Evolutionary conservation across 2,797 vertebrate species (phyloP).

Genomic region (Rhinoraja longicauda): DNA sequence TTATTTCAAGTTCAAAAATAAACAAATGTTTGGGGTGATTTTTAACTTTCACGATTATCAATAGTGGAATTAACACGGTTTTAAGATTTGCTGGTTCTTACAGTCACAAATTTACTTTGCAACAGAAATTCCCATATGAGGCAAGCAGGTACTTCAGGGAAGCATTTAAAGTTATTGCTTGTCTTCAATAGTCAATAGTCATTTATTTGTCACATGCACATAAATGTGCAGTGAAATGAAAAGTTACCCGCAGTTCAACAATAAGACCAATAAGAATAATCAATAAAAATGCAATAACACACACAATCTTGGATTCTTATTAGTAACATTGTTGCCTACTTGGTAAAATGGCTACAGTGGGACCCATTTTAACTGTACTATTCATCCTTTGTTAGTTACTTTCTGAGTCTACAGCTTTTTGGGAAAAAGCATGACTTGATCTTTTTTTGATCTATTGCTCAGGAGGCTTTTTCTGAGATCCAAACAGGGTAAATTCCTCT

Average conservation of each 20-base stretch:
- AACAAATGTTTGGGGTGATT: not conserved
- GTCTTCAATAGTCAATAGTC: no score
- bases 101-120: not conserved
- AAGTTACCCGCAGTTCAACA: no score
- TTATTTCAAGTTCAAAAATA: not conserved
- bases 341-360: no score
- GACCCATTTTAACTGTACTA: no score
- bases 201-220: no score
- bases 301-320: not conserved
- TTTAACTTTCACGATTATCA: not conserved
- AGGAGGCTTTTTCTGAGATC: not conserved
- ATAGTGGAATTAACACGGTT: not conserved
- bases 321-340: not conserved
- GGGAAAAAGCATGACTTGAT: not conserved
- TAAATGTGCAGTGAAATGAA: no score
- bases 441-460: not conserved
- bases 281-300: no score
- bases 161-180: no score
- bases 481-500: not conserved
- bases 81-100: not conserved
- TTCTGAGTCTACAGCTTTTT: not conserved
- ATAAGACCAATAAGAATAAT: no score
- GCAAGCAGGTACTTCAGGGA: not conserved
- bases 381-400: not conserved
- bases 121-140: not conserved